These are phyloP conservation scores for Dorcus parallelipipedus DNA, from an alignment of 2,888 invertebrate species.

Conservation along the genomic window DNA sequence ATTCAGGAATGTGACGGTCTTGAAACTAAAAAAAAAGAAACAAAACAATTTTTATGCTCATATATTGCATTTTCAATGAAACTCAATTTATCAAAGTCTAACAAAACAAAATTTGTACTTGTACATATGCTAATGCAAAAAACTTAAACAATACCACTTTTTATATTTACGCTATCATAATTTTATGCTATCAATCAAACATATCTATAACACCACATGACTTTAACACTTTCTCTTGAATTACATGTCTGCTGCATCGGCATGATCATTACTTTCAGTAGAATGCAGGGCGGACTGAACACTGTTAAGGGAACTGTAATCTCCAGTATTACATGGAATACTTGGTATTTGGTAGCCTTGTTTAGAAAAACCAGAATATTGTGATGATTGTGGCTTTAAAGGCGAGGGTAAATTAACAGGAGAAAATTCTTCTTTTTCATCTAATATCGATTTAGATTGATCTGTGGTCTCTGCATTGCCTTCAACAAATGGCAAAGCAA, in stretches of 20 bases:
- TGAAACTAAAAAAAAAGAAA: background rate
- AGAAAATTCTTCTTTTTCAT: slow-evolving; percentile 6
- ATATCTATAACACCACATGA: slow-evolving; percentile 22
- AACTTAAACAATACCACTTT: too few relatives aligned
- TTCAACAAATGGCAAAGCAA: slow-evolving; percentile 11
- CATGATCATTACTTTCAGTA: background rate
- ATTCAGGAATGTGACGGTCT: too few relatives aligned
- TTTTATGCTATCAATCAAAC: slow-evolving; percentile 23
- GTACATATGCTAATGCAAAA: slow-evolving; percentile 2
- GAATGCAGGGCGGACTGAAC: background rate
- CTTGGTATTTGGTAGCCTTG: slow-evolving; percentile 62
- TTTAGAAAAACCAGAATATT: slow-evolving; percentile 60
- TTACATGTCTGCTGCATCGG: slow-evolving; percentile 3
- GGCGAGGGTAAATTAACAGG: slow-evolving; percentile 15
- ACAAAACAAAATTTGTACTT: background rate
- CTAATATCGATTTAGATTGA: slow-evolving; percentile 2
- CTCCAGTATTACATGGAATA: slow-evolving; percentile 64
- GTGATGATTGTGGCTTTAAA: slow-evolving; percentile 36
- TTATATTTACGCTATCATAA: background rate
- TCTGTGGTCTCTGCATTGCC: background rate
- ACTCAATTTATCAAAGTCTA: too few relatives aligned
- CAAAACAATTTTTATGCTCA: background rate
- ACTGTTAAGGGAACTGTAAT: slow-evolving; percentile 43
- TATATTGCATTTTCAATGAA: too few relatives aligned
- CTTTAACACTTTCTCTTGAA: slow-evolving; percentile 18